These are phyloP conservation scores for Gastrophysa polygoni DNA, from an alignment of 2,888 invertebrate genomes.

Conservation along the genomic window DNA sequence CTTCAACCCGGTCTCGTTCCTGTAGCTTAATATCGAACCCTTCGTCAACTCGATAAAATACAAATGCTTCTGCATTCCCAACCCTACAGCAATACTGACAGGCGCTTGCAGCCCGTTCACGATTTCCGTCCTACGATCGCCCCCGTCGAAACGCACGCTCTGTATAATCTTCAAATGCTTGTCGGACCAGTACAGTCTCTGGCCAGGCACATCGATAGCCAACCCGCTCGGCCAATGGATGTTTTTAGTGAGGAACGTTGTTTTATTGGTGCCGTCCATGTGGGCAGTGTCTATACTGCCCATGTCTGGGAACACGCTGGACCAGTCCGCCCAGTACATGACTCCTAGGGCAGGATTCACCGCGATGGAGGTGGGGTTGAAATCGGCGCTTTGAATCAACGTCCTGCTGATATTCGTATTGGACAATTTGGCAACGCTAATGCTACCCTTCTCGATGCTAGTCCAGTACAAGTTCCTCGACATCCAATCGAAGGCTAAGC, in stretches of 20 bases:
- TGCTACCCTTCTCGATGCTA: conserved; percentile 70
- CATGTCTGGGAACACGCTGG: conserved; percentile 54
- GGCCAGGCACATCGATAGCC: conserved; percentile 65
- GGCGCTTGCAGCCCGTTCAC: conserved; percentile 61
- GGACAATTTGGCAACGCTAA: conserved; percentile 71
- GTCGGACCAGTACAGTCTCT: conserved; percentile 75
- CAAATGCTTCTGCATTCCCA: conserved; percentile 61
- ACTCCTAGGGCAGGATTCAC: conserved; percentile 70
- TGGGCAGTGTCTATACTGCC: conserved; percentile 72
- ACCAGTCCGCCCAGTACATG: conserved; percentile 83
- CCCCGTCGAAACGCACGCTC: conserved; percentile 65
- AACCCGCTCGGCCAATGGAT: conserved; percentile 80
- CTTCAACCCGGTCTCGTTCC: conserved; percentile 56
- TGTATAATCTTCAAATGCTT: conserved; percentile 72
- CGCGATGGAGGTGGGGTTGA: conserved; percentile 65
- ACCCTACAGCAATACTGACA: conserved; percentile 38
- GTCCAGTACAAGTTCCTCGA: conserved; percentile 85
- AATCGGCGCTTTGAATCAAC: conserved; percentile 63
- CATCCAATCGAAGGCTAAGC: conserved; percentile 85
- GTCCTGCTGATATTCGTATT: conserved; percentile 64
- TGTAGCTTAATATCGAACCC: conserved; percentile 64
- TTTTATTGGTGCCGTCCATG: conserved; percentile 73
- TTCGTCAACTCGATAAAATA: conserved; percentile 75
- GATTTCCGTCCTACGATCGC: conserved; percentile 60
- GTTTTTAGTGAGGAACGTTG: conserved; percentile 57